A percentile compares a stretch with the other conserved stretches of the same genome.
Conservation (phyloP, 2,888 invertebrate species). For the Schizotus pectinicornis region DNA sequence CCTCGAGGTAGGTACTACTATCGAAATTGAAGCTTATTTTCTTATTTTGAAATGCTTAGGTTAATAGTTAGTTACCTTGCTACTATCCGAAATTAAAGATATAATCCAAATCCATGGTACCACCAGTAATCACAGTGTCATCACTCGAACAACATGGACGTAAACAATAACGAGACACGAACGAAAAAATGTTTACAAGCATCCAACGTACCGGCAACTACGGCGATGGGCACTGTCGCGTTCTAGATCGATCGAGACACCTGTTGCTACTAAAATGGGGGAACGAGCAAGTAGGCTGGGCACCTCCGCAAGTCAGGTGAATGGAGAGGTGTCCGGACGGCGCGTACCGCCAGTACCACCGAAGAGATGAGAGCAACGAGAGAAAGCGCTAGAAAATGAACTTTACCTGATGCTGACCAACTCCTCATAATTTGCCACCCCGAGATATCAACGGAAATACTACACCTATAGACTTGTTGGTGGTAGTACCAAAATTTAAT, state of each 20-base stretch:
- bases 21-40: no score
- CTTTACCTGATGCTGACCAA: no score
- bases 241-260: slow-evolving; percentile 36
- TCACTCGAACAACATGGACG: not conserved
- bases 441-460: no score
- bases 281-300: slow-evolving; percentile 41
- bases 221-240: slow-evolving; percentile 18
- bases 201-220: not conserved
- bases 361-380: slow-evolving; percentile 8
- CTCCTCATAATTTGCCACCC: no score
- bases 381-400: no score
- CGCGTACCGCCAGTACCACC: slow-evolving; percentile 18
- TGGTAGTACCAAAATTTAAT: no score
- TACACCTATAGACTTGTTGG: no score
- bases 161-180: slow-evolving; percentile 6
- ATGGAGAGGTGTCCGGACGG: slow-evolving; percentile 31
- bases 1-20: no score
- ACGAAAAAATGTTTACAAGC: not conserved
- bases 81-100: slow-evolving; percentile 26
- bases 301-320: slow-evolving; percentile 38
- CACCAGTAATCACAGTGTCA: not conserved
- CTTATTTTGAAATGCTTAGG: no score
- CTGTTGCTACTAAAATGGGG: slow-evolving; percentile 42
- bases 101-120: slow-evolving; percentile 23
- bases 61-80: no score